Percentiles rank a stretch among this genome's conserved stretches.
Evolutionary conservation across 1,140 invertebrate genomes (phyloP).

Genomic region (Drosophila prosaltans): DNA sequence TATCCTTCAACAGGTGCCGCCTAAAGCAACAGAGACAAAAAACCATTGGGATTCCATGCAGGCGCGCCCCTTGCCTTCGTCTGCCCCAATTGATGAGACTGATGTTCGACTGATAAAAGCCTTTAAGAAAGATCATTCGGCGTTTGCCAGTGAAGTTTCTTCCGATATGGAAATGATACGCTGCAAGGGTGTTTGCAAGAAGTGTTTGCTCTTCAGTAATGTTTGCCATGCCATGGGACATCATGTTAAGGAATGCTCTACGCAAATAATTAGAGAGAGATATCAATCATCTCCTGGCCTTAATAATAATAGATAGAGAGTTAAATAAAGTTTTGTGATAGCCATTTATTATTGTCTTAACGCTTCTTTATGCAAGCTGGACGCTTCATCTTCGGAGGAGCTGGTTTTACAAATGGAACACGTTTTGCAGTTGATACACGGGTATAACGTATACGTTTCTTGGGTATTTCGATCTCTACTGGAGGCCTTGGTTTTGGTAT

Average conservation of each 20-base stretch:
- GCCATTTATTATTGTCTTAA: not conserved
- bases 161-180: slow-evolving; percentile 32
- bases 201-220: slow-evolving; percentile 39
- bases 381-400: no score
- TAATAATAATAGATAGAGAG: not conserved
- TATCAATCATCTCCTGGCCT: no score
- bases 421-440: no score
- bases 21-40: not conserved
- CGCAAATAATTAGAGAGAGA: not conserved
- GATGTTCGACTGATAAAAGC: slow-evolving; percentile 24
- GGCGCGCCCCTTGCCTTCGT: not conserved
- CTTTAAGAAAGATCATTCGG: slow-evolving; percentile 33
- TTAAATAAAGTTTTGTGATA: not conserved
- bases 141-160: not conserved
- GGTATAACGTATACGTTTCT: no score
- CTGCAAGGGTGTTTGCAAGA: slow-evolving; percentile 36
- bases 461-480: no score
- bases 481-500: not conserved
- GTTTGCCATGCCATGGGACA: slow-evolving; percentile 35
- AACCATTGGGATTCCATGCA: slow-evolving; percentile 24
- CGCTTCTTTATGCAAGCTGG: not conserved
- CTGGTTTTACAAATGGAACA: no score
- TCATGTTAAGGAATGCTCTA: slow-evolving; percentile 8
- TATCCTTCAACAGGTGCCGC: not conserved
- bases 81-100: slow-evolving; percentile 21